Evolutionary conservation across 1,140 invertebrate genomes (phyloP).

Genomic region (Papilio polytes): DNA sequence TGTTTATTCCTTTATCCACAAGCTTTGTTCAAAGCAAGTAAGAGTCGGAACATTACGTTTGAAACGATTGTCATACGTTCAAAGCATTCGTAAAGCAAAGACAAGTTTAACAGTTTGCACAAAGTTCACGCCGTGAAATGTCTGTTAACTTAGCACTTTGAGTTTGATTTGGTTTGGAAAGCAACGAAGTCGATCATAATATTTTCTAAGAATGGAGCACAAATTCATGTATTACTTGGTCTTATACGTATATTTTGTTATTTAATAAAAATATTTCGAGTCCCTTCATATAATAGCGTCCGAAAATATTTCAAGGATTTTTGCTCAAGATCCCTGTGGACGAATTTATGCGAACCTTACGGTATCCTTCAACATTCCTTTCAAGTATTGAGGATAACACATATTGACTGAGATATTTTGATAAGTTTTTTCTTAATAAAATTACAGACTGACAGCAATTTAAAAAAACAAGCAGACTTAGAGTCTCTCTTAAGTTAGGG

Average conservation of each 20-base stretch:
- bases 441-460: background rate
- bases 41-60: background rate
- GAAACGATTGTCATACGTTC: conserved; percentile 16
- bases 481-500: too few relatives aligned
- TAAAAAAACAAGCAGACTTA: background rate
- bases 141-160: conserved; percentile 1
- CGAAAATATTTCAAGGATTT: conserved; percentile 6
- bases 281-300: conserved; percentile 9
- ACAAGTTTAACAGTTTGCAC: background rate
- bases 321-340: background rate
- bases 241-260: background rate
- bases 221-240: background rate
- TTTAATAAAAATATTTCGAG: background rate
- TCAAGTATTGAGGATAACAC: background rate
- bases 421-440: background rate
- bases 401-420: background rate
- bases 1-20: background rate
- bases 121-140: background rate
- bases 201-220: too few relatives aligned
- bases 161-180: background rate
- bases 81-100: background rate
- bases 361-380: conserved; percentile 5
- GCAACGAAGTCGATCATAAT: background rate
- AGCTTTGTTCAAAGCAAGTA: conserved; percentile 11
- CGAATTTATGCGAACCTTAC: background rate